Conservation (phyloP, 2,888 invertebrate species). For the Eumerus sabulonum region DNA sequence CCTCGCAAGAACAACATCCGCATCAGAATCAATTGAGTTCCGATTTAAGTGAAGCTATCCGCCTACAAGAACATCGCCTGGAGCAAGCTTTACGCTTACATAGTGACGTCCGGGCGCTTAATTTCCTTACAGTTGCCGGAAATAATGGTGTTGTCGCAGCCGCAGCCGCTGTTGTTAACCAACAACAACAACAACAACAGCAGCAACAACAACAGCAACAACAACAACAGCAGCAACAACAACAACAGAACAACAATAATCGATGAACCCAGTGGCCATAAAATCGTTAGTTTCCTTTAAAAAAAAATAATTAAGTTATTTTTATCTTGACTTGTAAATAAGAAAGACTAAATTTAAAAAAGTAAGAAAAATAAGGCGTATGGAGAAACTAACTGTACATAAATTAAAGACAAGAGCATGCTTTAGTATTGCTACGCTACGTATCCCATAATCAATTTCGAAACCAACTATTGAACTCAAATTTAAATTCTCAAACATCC, state of each 20-base stretch:
- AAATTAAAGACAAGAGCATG: conserved; percentile 31
- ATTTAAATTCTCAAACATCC: no score
- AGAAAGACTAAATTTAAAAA: conserved; percentile 16
- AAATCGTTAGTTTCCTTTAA: not conserved
- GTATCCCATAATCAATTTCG: no score
- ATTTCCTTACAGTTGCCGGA: conserved; percentile 82
- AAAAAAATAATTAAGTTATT: no score
- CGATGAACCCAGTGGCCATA: conserved; percentile 84
- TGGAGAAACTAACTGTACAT: conserved; percentile 23
- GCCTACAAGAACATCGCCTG: conserved; percentile 88
- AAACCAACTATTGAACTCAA: no score
- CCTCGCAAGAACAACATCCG: conserved; percentile 39
- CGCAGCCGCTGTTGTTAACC: conserved; percentile 36
- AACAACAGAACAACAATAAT: conserved; percentile 79
- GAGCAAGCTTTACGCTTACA: conserved; percentile 91
- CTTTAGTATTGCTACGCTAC: no score
- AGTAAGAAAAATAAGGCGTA: conserved; percentile 7
- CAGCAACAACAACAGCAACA: conserved; percentile 76
- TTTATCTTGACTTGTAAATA: conserved; percentile 1
- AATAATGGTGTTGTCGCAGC: conserved; percentile 69
- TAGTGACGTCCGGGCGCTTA: conserved; percentile 88
- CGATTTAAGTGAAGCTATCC: conserved; percentile 85
- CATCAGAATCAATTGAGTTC: conserved; percentile 81
- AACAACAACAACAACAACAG: conserved; percentile 75
- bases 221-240: conserved; percentile 24